A percentile compares a stretch with the other conserved stretches of the same genome.
Evolutionary conservation across 2,888 invertebrate genomes (phyloP).

Genomic region (Gari tellinella): DNA sequence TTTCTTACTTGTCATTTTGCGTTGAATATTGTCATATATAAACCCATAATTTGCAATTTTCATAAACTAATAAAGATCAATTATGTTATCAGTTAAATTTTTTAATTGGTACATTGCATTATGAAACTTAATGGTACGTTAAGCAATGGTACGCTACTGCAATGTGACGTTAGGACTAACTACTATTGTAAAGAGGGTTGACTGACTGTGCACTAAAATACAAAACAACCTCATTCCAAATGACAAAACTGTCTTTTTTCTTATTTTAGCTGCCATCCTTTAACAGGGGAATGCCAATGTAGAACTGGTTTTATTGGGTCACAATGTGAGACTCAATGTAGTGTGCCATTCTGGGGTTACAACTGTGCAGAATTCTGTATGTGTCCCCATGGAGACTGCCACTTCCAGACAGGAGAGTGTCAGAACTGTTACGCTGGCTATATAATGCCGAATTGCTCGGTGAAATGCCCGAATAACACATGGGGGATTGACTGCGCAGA

Average conservation of each 20-base stretch:
- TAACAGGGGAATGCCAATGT: constrained; percentile 80
- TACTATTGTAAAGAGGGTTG: no score
- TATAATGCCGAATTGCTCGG: constrained; percentile 31
- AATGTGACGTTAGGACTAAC: no score
- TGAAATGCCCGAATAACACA: constrained; percentile 23
- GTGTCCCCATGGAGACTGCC: constrained; percentile 64
- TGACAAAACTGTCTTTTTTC: not conserved
- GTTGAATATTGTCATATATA: no score
- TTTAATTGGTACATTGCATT: no score
- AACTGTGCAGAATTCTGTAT: constrained; percentile 59
- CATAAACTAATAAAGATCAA: no score
- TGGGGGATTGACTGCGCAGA: constrained; percentile 65
- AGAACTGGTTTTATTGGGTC: constrained; percentile 64
- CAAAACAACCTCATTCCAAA: no score
- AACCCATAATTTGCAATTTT: no score
- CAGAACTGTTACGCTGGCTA: constrained; percentile 44
- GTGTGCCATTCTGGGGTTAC: constrained; percentile 60
- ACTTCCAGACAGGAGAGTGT: constrained; percentile 66
- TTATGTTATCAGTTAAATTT: no score
- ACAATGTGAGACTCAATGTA: constrained; percentile 59
- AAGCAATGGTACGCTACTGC: no score
- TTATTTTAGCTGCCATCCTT: constrained; percentile 78
- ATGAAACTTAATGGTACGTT: no score
- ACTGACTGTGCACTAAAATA: no score
- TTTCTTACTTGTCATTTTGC: no score